Conservation (phyloP, 2,113 vertebrate species). For the Trichechus manatus region DNA sequence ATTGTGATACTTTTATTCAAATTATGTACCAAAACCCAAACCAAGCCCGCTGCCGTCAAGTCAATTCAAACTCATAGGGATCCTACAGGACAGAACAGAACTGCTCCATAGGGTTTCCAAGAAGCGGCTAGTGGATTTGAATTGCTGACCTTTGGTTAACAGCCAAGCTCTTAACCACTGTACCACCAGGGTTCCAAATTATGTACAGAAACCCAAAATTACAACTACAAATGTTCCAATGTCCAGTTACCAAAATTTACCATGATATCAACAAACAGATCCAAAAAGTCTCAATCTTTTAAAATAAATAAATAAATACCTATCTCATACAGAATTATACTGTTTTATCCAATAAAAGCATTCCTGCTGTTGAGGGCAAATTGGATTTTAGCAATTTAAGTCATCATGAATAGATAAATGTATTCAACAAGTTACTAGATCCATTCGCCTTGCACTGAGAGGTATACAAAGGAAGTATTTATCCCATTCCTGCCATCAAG, state of each 20-base stretch:
- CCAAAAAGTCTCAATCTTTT: not conserved
- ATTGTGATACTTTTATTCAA: conserved; percentile 26
- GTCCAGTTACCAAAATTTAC: conserved; percentile 46
- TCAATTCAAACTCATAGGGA: too few species aligned
- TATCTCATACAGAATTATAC: conserved; percentile 1
- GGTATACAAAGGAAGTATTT: conserved; percentile 71
- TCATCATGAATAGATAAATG: conserved; percentile 68
- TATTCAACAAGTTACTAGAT: conserved; percentile 57
- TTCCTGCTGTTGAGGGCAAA: conserved; percentile 66
- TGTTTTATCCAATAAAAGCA: conserved; percentile 48
- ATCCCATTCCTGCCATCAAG: conserved; percentile 49
- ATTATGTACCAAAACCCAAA: not conserved
- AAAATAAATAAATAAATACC: not conserved
- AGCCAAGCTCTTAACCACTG: too few species aligned
- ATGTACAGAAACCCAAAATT: conserved; percentile 46
- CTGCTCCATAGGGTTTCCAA: too few species aligned
- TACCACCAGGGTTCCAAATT: too few species aligned
- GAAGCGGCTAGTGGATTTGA: too few species aligned
- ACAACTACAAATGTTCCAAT: conserved; percentile 16
- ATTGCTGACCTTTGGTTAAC: too few species aligned
- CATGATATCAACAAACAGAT: conserved; percentile 10
- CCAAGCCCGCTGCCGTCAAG: too few species aligned
- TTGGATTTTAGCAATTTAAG: conserved; percentile 59
- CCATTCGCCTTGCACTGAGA: conserved; percentile 56
- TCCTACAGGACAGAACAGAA: too few species aligned